Conservation (phyloP, 2,888 invertebrate species). For the Sesia bembeciformis region DNA sequence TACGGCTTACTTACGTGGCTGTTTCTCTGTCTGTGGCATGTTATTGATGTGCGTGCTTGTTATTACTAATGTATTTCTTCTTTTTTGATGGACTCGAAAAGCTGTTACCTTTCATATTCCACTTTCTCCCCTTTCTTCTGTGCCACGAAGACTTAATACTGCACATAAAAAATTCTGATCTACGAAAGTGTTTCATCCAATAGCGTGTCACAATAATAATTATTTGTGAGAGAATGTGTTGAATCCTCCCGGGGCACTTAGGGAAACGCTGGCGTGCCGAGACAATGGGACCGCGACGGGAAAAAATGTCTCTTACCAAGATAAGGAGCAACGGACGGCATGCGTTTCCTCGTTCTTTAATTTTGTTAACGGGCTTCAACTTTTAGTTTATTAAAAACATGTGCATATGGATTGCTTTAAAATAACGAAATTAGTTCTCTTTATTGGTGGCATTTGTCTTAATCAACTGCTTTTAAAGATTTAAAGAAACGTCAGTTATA, state of each 20-base stretch:
- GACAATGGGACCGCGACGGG: slow-evolving; percentile 25
- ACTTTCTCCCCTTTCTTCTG: no score
- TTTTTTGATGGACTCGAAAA: no score
- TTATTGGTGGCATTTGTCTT: not conserved
- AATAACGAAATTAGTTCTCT: not conserved
- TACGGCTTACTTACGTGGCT: no score
- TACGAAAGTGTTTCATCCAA: slow-evolving; percentile 23
- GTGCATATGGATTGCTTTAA: not conserved
- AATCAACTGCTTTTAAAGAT: no score
- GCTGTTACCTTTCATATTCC: no score
- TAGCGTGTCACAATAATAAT: slow-evolving; percentile 34
- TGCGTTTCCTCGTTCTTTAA: slow-evolving; percentile 14
- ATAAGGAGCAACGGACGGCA: slow-evolving; percentile 15
- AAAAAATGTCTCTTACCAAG: slow-evolving; percentile 25
- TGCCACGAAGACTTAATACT: no score
- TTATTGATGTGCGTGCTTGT: no score
- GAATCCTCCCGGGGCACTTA: slow-evolving; percentile 20
- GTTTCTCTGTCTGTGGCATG: no score
- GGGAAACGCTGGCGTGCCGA: slow-evolving; percentile 18
- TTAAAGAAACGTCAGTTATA: not conserved
- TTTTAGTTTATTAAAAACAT: slow-evolving; percentile 14
- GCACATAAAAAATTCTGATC: not conserved
- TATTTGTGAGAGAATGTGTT: slow-evolving; percentile 26
- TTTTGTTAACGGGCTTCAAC: slow-evolving; percentile 14
- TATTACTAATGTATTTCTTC: no score